A percentile compares a stretch with the other conserved stretches of the same genome.
Evolutionary conservation across 2,888 invertebrate genomes (phyloP).

Genomic region (Charanyca ferruginea): DNA sequence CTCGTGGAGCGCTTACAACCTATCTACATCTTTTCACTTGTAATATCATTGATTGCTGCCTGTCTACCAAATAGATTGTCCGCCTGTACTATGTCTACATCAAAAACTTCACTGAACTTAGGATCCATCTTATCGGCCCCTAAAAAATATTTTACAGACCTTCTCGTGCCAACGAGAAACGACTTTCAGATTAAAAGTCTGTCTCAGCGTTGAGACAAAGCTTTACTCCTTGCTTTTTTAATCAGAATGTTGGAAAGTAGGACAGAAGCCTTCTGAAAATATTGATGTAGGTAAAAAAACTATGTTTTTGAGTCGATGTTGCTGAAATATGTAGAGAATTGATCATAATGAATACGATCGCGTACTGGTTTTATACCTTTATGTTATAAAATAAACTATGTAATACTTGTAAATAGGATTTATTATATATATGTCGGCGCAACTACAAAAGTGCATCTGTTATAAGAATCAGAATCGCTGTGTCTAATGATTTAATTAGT

Average conservation of each 20-base stretch:
- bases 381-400: too few relatives aligned
- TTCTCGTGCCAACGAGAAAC: slow-evolving; percentile 32
- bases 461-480: too few relatives aligned
- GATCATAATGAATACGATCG: too few relatives aligned
- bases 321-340: too few relatives aligned
- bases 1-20: too few relatives aligned
- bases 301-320: not conserved
- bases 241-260: slow-evolving; percentile 58
- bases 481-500: too few relatives aligned
- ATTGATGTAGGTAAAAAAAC: slow-evolving; percentile 28
- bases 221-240: slow-evolving; percentile 63
- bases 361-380: too few relatives aligned
- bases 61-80: not conserved
- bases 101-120: slow-evolving; percentile 23
- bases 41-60: too few relatives aligned
- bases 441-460: too few relatives aligned
- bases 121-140: slow-evolving; percentile 38
- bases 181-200: slow-evolving; percentile 61
- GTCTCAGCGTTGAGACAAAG: slow-evolving; percentile 52
- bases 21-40: too few relatives aligned
- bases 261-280: slow-evolving; percentile 8
- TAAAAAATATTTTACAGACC: slow-evolving; percentile 42
- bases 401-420: too few relatives aligned
- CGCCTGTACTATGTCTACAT: not conserved
- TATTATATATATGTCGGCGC: too few relatives aligned